These are phyloP conservation scores for Helicoverpa assulta DNA, from an alignment of 2,888 invertebrate genomes.

Conservation along the genomic window DNA sequence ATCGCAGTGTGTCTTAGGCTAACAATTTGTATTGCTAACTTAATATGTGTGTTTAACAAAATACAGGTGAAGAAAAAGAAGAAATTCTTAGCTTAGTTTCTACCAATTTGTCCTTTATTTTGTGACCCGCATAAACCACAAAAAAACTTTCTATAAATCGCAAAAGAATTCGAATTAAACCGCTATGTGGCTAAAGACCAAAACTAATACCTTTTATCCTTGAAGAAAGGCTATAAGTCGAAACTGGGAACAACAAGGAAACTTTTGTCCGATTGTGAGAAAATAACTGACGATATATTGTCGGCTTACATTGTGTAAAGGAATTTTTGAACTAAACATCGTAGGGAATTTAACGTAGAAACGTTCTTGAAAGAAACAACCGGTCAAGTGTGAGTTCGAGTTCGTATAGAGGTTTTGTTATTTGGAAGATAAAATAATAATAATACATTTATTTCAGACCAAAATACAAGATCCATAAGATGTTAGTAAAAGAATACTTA, in stretches of 20 bases:
- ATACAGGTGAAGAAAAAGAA: too few species aligned
- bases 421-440: too few species aligned
- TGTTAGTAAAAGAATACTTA: too few species aligned
- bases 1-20: too few species aligned
- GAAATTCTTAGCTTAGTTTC: neutral
- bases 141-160: neutral
- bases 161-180: constrained; percentile 1
- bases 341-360: constrained; percentile 25
- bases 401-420: too few species aligned
- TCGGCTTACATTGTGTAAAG: constrained; percentile 29
- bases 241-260: constrained; percentile 10
- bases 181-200: neutral
- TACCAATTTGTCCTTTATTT: neutral
- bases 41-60: too few species aligned
- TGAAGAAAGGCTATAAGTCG: neutral
- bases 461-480: too few species aligned
- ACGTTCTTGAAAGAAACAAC: constrained; percentile 17
- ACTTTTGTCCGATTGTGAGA: constrained; percentile 11
- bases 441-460: too few species aligned
- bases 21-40: too few species aligned
- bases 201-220: neutral
- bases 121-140: neutral
- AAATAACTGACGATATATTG: constrained; percentile 36
- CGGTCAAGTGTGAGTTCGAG: neutral
- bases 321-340: constrained; percentile 29